Conservation (phyloP, 1,140 invertebrate species). For the Drosophila melanogaster region DNA sequence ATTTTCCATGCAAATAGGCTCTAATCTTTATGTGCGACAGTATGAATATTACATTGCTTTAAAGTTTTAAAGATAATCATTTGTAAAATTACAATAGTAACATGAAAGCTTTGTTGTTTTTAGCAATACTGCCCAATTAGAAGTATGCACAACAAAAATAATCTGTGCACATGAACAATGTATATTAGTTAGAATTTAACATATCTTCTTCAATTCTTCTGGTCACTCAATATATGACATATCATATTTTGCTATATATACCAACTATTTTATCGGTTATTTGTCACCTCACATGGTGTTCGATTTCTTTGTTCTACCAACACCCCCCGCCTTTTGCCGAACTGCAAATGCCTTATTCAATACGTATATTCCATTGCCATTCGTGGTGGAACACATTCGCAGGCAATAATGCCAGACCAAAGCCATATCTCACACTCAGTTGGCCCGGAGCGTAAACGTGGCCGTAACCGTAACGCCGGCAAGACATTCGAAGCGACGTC, state of each 20-base stretch:
- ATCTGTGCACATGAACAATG: too few species aligned
- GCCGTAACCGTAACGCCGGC: constrained; percentile 36
- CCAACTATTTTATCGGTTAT: neutral
- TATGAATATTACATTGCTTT: constrained; percentile 8
- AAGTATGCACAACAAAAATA: too few species aligned
- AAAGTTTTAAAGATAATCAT: neutral
- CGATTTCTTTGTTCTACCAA: neutral
- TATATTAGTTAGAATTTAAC: too few species aligned
- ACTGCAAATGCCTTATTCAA: constrained; percentile 11
- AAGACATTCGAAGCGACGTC: constrained; percentile 29
- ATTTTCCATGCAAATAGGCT: neutral
- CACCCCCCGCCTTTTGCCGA: neutral
- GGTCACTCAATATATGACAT: too few species aligned
- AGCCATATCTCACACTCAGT: constrained; percentile 32
- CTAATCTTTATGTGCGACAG: neutral
- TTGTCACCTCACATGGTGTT: neutral
- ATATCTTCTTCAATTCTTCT: too few species aligned
- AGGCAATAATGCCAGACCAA: constrained; percentile 15
- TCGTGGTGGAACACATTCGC: constrained; percentile 12
- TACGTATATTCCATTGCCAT: neutral
- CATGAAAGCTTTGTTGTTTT: neutral
- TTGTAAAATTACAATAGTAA: neutral
- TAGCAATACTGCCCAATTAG: too few species aligned
- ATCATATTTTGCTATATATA: neutral
- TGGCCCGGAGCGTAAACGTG: constrained; percentile 21